Base-by-base conservation (phyloP, 2,113 vertebrate genomes). In the Stigmatopora nigra region DNA sequence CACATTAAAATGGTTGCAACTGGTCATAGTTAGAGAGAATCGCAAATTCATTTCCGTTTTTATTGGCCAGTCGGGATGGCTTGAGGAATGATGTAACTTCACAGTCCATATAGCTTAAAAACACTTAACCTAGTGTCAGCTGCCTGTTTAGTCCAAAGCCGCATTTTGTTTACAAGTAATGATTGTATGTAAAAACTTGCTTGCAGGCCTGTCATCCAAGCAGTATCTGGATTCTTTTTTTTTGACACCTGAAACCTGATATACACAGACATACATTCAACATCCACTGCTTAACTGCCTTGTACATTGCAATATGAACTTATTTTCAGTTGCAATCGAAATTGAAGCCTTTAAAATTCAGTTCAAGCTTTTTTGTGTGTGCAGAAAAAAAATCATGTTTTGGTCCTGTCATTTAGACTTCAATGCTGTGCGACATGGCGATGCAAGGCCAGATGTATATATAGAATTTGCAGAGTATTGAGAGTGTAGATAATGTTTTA, bases 401-500 rank as follows among this genome's bases (percentile, higher is more conserved):
- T 92, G 92, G 92, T 94, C 82, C 76, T 81, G 93, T 91, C 89
- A 90, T 92, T 92, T 93, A 80, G 77, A 78, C 79, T 88, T 82
- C 61, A 95, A 93, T 94, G 92, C 92, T 90, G 92, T 93, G 93
- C 92, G 91, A 93, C 78, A 62, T 75, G 77, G 92, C 90, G 90
- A 92, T 89, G 90, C 86, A 88, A 91, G 87, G 88, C 88, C 93
- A 92, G 92, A 88, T 92, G 89, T 94, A 81, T 92, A 92, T 94
- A 91, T 89, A 22, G 38, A 88, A 89, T 90, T 91, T 92, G 89
- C 93, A 92, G 93, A 94, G 93, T 95, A 91, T 96, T 95, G 92
- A 95, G 93, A 91, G 90, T 96, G 93, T 98, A 96, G 94, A 94
- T 94, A 95, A 45, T 89, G 92, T 93, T 95, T 92, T 94, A 95